These are phyloP conservation scores for Cyanistes caeruleus DNA, from an alignment of 2,113 vertebrate species.

Conservation along the genomic window DNA sequence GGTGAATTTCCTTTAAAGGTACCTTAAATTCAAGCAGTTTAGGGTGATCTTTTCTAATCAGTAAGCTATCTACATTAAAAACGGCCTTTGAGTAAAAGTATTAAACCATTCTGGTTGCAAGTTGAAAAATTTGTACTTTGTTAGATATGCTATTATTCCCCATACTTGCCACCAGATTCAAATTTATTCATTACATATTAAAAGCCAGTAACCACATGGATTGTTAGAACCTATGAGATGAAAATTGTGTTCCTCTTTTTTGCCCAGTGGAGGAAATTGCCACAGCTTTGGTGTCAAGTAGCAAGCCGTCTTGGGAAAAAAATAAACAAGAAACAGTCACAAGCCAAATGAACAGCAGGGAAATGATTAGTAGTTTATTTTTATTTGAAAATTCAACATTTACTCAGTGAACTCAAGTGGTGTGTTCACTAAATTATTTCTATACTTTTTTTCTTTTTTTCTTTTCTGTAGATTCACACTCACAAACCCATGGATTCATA, in stretches of 20 bases:
- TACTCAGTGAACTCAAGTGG: background rate
- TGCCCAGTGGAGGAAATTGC: background rate
- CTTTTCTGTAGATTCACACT: background rate
- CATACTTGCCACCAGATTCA: background rate
- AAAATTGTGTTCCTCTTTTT: constrained; percentile 4
- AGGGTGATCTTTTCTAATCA: background rate
- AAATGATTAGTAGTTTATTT: background rate
- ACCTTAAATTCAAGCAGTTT: constrained; percentile 10
- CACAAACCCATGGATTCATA: background rate
- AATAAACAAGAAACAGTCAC: background rate
- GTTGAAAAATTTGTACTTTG: background rate
- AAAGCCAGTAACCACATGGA: background rate
- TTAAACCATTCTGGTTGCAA: background rate
- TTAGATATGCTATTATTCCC: background rate
- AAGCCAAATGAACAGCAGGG: background rate
- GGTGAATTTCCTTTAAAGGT: constrained; percentile 32
- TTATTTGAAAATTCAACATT: background rate
- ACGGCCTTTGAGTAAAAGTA: background rate
- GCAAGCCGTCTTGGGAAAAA: background rate
- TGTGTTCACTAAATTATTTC: background rate
- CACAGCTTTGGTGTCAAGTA: background rate
- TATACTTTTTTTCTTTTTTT: background rate
- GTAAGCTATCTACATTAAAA: background rate
- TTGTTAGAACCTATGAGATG: background rate
- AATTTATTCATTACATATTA: background rate